Percentiles rank a stretch among this genome's conserved stretches.
phyloP scores from a whole-genome alignment of 2,113 vertebrate species.

The Chloropsis cyanopogon region DNA sequence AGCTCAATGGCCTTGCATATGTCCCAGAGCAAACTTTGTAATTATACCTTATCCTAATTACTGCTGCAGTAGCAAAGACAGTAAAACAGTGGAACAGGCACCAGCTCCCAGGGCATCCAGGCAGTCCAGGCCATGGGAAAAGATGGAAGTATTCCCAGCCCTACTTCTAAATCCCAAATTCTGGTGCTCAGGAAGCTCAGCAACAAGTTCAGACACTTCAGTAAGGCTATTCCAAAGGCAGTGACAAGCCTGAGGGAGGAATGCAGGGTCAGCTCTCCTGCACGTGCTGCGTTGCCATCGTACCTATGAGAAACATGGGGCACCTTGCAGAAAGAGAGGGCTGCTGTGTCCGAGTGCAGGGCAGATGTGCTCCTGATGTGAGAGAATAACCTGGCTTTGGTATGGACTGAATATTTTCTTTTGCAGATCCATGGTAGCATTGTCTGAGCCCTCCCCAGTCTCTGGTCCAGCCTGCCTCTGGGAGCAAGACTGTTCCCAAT shows the following conservation, averaged over 20 bases:
- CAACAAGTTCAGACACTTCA: background rate
- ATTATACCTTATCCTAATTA: background rate
- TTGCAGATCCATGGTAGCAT: background rate
- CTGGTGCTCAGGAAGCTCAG: background rate
- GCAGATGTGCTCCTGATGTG: background rate
- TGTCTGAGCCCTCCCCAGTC: background rate
- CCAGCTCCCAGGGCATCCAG: background rate
- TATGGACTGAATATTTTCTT: background rate
- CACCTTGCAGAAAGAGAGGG: background rate
- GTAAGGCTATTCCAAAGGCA: background rate
- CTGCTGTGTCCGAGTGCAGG: background rate
- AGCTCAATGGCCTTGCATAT: background rate
- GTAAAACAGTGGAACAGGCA: background rate
- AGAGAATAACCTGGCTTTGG: background rate
- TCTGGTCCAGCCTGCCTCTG: background rate
- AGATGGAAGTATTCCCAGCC: background rate
- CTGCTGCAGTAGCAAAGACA: background rate
- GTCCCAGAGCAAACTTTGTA: background rate
- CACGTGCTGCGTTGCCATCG: accelerated
- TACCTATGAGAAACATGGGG: background rate
- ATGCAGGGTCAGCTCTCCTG: background rate
- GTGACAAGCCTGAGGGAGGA: background rate
- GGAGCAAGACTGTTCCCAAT: background rate
- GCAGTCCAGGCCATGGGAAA: background rate
- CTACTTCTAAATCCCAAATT: background rate